Evolutionary conservation across 2,113 vertebrate species (phyloP), one percentile per base, ranked within the genome.

Genomic region (Sinocyclocheilus grahami): DNA sequence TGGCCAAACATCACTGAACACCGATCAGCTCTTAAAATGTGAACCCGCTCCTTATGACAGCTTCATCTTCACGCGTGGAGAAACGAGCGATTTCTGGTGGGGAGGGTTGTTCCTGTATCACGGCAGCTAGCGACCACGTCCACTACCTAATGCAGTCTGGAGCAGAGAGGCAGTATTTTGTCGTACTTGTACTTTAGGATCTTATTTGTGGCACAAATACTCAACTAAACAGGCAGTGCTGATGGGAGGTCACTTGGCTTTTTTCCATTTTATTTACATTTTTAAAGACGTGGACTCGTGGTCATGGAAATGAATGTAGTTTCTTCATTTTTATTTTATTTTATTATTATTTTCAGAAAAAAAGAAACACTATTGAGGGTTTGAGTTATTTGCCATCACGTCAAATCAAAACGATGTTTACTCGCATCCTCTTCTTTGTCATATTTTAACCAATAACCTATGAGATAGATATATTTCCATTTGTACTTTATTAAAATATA

Each of bases 81-180:
- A 80, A 46, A 84, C 13, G 62, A 78, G 62, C 20, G 27, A 55
- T 12, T 58, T 88, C 75, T 84, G 77, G 84, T 84, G 53, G 71
- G 85, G 94, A 30, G 65, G 27, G 14, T 65, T 65, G 13, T 53
- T 51, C 94, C 93, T 94, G 91, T 93, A 95, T 95, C 95, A 94
- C 93, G 97, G 97, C 97, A 98, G 97, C 97, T 97, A 97, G 93
- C 95, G 93, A 92, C 94, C 94, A 91, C 89, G 92, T 94, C 63
- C 90, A 95, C 95, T 93, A 89, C 92, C 95, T 93, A 89, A 93
- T 94, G 94, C 95, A 91, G 93, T 95, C 89, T 93, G 96, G 93
- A 95, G 95, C 96, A 96, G 95, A 95, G 92, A 95, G 96, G 95
- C 95, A 95, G 96, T 97, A 94, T 98, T 97, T 96, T 94, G 96